Conservation (phyloP, 2,113 vertebrate species). For the Leptocoma aspasia region DNA sequence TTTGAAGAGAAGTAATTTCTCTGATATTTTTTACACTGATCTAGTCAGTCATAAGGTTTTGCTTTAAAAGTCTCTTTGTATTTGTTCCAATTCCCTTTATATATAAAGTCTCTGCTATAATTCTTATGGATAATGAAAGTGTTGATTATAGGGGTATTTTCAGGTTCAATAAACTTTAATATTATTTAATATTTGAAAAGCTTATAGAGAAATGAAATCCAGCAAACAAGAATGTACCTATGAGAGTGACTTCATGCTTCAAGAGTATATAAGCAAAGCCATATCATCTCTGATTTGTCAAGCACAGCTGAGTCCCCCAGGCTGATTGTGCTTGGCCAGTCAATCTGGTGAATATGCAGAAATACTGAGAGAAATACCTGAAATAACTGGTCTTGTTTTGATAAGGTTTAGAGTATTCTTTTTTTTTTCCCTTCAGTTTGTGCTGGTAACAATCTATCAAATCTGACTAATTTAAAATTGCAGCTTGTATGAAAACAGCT, state of each 20-base stretch:
- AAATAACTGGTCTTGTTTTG: not conserved
- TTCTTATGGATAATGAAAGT: not conserved
- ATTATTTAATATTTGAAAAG: not conserved
- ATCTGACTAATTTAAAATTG: not conserved
- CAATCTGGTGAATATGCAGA: not conserved
- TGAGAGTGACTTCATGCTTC: not conserved
- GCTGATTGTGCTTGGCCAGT: not conserved
- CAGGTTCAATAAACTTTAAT: not conserved
- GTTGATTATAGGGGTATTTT: not conserved
- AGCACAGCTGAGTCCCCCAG: not conserved
- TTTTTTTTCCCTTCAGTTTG: not conserved
- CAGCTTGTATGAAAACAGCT: not conserved
- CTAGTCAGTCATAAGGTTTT: not conserved
- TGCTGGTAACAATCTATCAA: not conserved
- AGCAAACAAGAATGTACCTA: not conserved
- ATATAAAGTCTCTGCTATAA: not conserved
- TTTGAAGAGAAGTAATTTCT: not conserved
- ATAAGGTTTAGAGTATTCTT: not conserved
- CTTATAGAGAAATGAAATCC: not conserved
- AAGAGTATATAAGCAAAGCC: not conserved
- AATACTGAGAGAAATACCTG: not conserved
- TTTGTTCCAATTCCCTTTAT: not conserved
- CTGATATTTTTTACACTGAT: not conserved
- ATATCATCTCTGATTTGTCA: not conserved
- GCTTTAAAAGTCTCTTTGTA: not conserved